Conservation (phyloP, 2,113 vertebrate species). For the Mus spicilegus region DNA sequence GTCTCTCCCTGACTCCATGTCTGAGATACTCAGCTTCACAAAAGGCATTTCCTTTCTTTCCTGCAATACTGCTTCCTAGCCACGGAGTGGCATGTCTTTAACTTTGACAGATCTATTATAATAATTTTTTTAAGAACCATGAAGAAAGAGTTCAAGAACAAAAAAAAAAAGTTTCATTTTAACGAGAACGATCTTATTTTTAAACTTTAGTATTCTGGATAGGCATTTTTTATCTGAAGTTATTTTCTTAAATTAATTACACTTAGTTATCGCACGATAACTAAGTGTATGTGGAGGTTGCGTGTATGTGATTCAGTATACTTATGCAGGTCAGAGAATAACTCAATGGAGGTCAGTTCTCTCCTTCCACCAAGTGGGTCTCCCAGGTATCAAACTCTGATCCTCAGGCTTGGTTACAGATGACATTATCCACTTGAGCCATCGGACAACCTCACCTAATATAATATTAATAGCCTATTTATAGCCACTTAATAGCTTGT, state of each 20-base stretch:
- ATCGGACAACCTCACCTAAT: neutral
- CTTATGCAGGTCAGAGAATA: neutral
- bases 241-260: neutral
- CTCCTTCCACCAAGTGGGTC: neutral
- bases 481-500: constrained; percentile 12
- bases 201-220: neutral
- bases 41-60: constrained; percentile 19
- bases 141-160: neutral
- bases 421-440: neutral
- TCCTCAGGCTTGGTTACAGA: neutral
- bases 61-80: constrained; percentile 78
- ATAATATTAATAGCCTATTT: neutral
- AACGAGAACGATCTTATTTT: neutral
- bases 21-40: neutral
- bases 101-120: constrained; percentile 51
- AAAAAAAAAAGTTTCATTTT: neutral
- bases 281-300: too few relatives aligned
- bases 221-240: neutral
- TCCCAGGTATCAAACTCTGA: neutral
- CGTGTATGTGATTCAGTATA: neutral
- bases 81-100: constrained; percentile 79
- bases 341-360: neutral
- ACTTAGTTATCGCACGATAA: neutral
- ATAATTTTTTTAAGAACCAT: neutral
- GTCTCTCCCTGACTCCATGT: neutral